These are phyloP conservation scores for Melanerpes formicivorus DNA, from an alignment of 2,113 vertebrate genomes.

Conservation along the genomic window DNA sequence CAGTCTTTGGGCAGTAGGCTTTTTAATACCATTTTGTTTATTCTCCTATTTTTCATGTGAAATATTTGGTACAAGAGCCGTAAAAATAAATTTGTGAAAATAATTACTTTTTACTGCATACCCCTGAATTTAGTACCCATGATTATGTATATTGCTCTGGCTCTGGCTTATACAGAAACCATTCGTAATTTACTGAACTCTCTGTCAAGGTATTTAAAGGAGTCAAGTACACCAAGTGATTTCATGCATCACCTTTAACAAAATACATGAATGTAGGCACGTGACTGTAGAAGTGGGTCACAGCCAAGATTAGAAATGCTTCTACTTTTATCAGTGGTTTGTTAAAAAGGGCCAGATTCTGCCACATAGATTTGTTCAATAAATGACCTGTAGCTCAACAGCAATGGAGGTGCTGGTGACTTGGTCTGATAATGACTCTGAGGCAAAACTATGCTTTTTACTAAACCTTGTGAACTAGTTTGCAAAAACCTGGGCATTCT, in stretches of 20 bases:
- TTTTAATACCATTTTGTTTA: not conserved
- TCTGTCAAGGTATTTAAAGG: constrained; percentile 29
- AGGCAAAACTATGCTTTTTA: not conserved
- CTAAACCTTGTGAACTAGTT: not conserved
- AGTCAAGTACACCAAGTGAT: constrained; percentile 33
- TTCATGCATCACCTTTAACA: constrained; percentile 49
- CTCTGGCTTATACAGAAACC: not conserved
- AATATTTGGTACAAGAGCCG: not conserved
- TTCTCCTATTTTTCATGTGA: not conserved
- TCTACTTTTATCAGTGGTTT: constrained; percentile 1
- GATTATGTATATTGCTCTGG: not conserved
- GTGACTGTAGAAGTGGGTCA: not conserved
- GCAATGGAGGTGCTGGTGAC: not conserved
- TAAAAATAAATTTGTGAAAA: not conserved
- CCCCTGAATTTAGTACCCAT: not conserved
- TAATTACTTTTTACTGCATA: constrained; percentile 15
- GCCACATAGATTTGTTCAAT: not conserved
- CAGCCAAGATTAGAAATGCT: constrained; percentile 13
- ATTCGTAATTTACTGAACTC: not conserved
- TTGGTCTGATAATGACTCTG: not conserved
- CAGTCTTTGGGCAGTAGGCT: not conserved
- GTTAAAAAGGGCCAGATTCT: constrained; percentile 15
- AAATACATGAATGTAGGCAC: not conserved
- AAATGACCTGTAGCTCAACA: not conserved
- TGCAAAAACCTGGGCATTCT: not conserved